Conservation (phyloP, 2,888 invertebrate species). For the Chalcosyrphus nemorum region DNA sequence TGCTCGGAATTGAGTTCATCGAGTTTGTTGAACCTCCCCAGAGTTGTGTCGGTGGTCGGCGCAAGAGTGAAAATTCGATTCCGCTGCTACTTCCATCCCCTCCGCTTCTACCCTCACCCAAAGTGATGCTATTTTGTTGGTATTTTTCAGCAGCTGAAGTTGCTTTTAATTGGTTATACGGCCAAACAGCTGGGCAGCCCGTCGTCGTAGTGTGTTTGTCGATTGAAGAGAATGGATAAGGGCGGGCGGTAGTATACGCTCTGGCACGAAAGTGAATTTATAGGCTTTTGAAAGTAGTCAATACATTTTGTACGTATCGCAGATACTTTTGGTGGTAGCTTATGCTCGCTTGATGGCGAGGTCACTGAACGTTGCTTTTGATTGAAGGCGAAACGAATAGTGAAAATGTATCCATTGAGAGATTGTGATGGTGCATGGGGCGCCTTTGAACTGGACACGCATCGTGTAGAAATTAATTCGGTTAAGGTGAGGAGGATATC, state of each 20-base stretch:
- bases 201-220: not conserved
- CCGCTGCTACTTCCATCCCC: not conserved
- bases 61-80: constrained; percentile 71
- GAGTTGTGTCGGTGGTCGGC: constrained; percentile 39
- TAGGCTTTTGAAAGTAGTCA: constrained; percentile 68
- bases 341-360: constrained; percentile 41
- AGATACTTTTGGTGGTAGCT: constrained; percentile 16
- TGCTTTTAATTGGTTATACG: constrained; percentile 56
- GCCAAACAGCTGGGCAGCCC: constrained; percentile 61
- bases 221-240: constrained; percentile 29
- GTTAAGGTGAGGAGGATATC: constrained; percentile 63
- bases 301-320: not conserved
- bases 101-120: not conserved
- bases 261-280: constrained; percentile 54
- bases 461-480: constrained; percentile 51
- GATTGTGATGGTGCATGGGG: not conserved
- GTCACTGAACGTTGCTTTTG: constrained; percentile 63
- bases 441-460: constrained; percentile 31
- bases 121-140: constrained; percentile 54
- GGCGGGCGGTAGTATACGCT: constrained; percentile 36
- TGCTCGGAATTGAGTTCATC: constrained; percentile 68
- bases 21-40: constrained; percentile 67
- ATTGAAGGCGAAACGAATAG: constrained; percentile 45
- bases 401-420: constrained; percentile 43
- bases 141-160: constrained; percentile 57